These are phyloP conservation scores for Drosophila sordidula DNA, from an alignment of 2,888 invertebrate species.

Conservation along the genomic window DNA sequence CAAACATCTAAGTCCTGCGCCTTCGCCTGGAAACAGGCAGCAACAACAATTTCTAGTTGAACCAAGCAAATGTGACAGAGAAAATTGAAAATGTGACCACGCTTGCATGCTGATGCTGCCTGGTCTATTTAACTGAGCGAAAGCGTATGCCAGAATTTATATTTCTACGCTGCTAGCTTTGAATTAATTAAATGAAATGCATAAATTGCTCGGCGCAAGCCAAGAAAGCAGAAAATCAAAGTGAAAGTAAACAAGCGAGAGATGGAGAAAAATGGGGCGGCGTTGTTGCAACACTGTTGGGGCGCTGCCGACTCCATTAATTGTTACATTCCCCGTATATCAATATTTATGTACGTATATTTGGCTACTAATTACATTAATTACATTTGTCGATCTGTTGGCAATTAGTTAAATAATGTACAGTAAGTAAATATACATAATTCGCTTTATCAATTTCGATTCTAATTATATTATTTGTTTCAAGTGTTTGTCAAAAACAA, in stretches of 20 bases:
- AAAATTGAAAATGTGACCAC: conserved; percentile 42
- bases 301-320: background rate
- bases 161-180: conserved; percentile 2
- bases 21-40: conserved; percentile 14
- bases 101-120: conserved; percentile 5
- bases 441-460: too few species aligned
- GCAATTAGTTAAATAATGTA: background rate
- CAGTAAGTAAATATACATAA: background rate
- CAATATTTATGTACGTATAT: background rate
- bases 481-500: too few species aligned
- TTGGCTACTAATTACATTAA: background rate
- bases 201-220: background rate
- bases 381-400: background rate
- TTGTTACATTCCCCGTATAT: background rate
- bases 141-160: conserved; percentile 2
- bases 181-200: conserved; percentile 20
- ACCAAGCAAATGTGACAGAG: conserved; percentile 21
- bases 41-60: conserved; percentile 24
- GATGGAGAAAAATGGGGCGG: background rate
- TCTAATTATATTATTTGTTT: too few species aligned
- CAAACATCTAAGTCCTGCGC: conserved; percentile 58
- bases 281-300: background rate
- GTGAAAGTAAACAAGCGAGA: background rate
- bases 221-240: background rate
- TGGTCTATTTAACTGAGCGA: conserved; percentile 15